Evolutionary conservation across 1,140 invertebrate species (phyloP), one percentile per base, ranked within the genome.

Genomic region (Medauroidea extradentata): DNA sequence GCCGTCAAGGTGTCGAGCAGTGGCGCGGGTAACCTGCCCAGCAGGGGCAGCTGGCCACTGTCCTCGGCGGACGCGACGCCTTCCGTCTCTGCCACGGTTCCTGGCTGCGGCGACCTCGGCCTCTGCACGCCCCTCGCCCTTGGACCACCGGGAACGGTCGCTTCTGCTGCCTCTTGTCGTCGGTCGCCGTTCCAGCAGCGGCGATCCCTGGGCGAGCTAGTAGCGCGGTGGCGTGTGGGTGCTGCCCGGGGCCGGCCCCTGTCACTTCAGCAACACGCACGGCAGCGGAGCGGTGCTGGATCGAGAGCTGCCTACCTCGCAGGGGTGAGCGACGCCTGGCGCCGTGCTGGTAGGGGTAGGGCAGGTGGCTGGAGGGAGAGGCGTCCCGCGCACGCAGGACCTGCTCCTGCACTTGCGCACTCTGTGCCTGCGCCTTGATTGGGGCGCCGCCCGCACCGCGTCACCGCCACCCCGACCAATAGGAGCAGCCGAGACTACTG

Each of bases 1-100:
- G 73, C 66, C 29, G 29, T 34, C 65, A 73, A 70, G 61, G 75
- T 75, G 67, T 75, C 74, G 69, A 72, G 73, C 68, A 69, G 73
- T 73, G 71, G 73, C 71, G 25, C 49, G 2, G 49, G 49, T 16
- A 54, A 18, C 9, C 42, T 21, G 16, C 38, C 53, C 38, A 54
- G 38, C 53, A 44, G 14, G 53, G 8, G 16, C 24, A 24, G 34
- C 1, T 11, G 14, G 16, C 42, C 53, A 18, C 42, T 44, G 38
- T 29, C 16, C 29, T 54, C 53, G 16, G 53, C 53, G 53, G 8
- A 13, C 24, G 38, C 27, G 1, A 9, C 8, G 16, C 42, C 53
- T 16, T 38, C 38, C 24, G 53, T 14, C 29, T 54, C 53, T 8
- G 53, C 53, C 53, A 41, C 42, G 38, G 18, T 54, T 42, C 49